phyloP scores from a whole-genome alignment of 1,140 invertebrate species.

The Homarus americanus region DNA sequence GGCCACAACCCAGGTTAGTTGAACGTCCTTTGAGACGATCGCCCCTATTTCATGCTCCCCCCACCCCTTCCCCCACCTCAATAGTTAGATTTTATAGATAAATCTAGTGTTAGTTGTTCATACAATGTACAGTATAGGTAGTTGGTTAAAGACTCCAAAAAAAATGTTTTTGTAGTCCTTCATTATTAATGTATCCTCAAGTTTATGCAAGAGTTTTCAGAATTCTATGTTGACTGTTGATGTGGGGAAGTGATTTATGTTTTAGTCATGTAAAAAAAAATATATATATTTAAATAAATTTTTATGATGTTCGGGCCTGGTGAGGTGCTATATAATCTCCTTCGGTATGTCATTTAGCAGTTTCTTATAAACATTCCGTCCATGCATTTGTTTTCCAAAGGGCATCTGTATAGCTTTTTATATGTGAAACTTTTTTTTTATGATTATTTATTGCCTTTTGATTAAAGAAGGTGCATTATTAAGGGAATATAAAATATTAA shows the following conservation, averaged over 20 bases:
- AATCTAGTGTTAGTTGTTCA: background rate
- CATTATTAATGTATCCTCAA: background rate
- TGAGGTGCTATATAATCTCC: slow-evolving; percentile 44
- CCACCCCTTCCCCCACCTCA: slow-evolving; percentile 40
- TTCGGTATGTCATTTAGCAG: slow-evolving; percentile 20
- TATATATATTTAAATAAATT: no score
- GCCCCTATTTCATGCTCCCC: slow-evolving; percentile 59
- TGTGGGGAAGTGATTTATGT: slow-evolving; percentile 63
- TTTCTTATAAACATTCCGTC: slow-evolving; percentile 65
- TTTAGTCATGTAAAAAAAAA: slow-evolving; percentile 64
- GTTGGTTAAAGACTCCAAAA: background rate
- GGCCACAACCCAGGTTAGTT: slow-evolving; percentile 75
- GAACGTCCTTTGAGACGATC: slow-evolving; percentile 69
- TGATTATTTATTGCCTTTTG: slow-evolving; percentile 19
- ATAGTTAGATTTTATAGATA: slow-evolving; percentile 38
- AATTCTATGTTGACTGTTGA: slow-evolving; percentile 55
- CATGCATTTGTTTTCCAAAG: slow-evolving; percentile 48
- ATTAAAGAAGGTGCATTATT: background rate
- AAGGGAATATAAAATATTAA: slow-evolving; percentile 22
- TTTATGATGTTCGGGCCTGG: slow-evolving; percentile 60
- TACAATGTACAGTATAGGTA: background rate
- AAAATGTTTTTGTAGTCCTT: no score
- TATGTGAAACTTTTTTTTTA: background rate
- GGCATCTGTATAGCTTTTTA: slow-evolving; percentile 16
- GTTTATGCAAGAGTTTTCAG: background rate